Evolutionary conservation across 2,797 vertebrate genomes (phyloP), one percentile per base, ranked within the genome.

Genomic region (Micropoecilia bifurca): DNA sequence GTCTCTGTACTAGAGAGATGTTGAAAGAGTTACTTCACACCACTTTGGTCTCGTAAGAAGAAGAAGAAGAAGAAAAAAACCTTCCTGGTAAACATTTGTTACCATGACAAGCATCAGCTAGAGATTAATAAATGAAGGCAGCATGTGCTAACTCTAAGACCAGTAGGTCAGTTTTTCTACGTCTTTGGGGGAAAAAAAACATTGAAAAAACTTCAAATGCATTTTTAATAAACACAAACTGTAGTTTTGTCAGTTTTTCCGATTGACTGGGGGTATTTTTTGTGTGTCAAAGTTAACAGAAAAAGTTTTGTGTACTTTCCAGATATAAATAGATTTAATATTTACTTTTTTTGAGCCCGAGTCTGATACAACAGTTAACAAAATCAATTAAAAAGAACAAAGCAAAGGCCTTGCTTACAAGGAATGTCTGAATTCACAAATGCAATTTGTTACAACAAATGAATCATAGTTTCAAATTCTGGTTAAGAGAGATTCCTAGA

Each of bases 91-190:
- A 78, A 72, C 74, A 71, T 66, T 80, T 83, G 90, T 92, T 91
- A 85, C 89, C 88, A 91, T 91, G 93, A 94, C 91, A 93, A 91
- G 90, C 90, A 85, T 77, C 63, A 80, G 83, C 87, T 80, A 83
- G 90, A 90, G 68, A 71, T 16, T 14, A 43, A 28, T 45, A 45
- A 2, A 3, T 16, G 7, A 71, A n/a, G 39, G 13, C 41, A 45
- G 1, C 13, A n/a, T 45, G 66, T 43, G 22, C 55, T 28, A 57
- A 57, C n/a, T 71, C 10, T 46, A 71, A 45, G 16, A 12, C 41
- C 8, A 41, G 3, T 6, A 43, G 66, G 12, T 7, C 9, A 69
- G 22, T 12, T 43, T 69, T 69, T 69, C 2, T 20, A 50, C 48
- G 9, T 50, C 48, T 22, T 22, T 50, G 48, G 48, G 48, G 20